Conservation (phyloP, 2,797 vertebrate species). For the Rhyacichthys aspro region DNA sequence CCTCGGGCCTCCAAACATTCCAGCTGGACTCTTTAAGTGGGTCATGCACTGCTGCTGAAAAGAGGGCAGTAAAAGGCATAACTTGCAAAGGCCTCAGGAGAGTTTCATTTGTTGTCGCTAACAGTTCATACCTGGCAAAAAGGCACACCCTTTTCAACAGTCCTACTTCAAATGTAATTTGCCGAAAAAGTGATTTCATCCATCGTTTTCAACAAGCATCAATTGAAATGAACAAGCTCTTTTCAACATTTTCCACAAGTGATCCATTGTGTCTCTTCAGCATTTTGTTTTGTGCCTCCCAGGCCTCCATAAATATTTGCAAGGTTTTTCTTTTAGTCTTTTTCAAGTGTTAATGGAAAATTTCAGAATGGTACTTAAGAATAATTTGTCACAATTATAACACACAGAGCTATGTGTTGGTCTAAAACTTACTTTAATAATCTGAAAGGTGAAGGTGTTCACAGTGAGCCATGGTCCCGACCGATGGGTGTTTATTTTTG, state of each 20-base stretch:
- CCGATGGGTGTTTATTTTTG: too few species aligned
- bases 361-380: too few species aligned
- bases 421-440: too few species aligned
- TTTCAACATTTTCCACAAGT: background rate
- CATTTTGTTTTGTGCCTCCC: conserved; percentile 4
- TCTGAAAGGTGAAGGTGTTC: too few species aligned
- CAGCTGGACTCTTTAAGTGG: conserved; percentile 47
- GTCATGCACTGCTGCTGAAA: conserved; percentile 52
- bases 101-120: background rate
- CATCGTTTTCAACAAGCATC: too few species aligned
- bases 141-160: conserved; percentile 3
- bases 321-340: conserved; percentile 12
- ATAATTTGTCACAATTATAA: too few species aligned
- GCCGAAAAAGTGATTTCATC: background rate
- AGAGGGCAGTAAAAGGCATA: conserved; percentile 37
- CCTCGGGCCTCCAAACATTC: conserved; percentile 55
- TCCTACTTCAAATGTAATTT: conserved; percentile 5
- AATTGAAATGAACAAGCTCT: too few species aligned
- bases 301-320: conserved; percentile 24
- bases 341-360: conserved; percentile 1
- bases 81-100: background rate
- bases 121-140: conserved; percentile 17
- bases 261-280: background rate
- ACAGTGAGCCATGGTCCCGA: too few species aligned
- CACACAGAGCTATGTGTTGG: too few species aligned